phyloP scores from a whole-genome alignment of 2,113 vertebrate genomes.

The Podilymbus podiceps region DNA sequence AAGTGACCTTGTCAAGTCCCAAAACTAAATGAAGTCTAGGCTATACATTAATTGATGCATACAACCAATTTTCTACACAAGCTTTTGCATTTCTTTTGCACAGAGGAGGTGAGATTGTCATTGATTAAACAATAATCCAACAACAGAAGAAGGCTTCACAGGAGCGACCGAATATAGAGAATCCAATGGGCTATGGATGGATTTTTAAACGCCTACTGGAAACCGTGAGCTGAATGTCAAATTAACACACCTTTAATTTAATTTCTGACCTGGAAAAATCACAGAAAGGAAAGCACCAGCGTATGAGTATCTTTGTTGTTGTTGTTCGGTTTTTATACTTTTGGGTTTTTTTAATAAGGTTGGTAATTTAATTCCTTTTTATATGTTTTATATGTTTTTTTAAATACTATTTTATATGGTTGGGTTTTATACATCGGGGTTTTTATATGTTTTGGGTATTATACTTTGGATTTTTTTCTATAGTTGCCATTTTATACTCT shows the following conservation, averaged over 20 bases:
- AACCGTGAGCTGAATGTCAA: not conserved
- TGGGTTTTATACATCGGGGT: not conserved
- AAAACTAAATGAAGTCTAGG: not conserved
- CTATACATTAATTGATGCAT: not conserved
- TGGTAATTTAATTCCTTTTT: not conserved
- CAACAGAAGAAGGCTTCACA: not conserved
- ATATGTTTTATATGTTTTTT: not conserved
- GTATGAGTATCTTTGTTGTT: not conserved
- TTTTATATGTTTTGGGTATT: not conserved
- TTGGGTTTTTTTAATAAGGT: not conserved
- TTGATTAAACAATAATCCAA: not conserved
- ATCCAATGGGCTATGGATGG: not conserved
- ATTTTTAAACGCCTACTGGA: not conserved
- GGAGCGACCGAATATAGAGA: not conserved
- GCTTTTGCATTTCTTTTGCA: not conserved
- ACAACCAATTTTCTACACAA: not conserved
- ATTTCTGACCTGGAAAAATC: not conserved
- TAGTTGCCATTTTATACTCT: not conserved
- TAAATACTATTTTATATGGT: not conserved
- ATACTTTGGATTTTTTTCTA: not conserved
- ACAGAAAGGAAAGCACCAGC: not conserved
- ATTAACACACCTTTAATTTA: not conserved
- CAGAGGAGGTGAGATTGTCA: not conserved
- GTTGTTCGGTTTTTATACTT: not conserved
- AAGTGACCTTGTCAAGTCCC: not conserved